phyloP scores from a whole-genome alignment of 2,888 invertebrate genomes.

The Athetis lepigone region DNA sequence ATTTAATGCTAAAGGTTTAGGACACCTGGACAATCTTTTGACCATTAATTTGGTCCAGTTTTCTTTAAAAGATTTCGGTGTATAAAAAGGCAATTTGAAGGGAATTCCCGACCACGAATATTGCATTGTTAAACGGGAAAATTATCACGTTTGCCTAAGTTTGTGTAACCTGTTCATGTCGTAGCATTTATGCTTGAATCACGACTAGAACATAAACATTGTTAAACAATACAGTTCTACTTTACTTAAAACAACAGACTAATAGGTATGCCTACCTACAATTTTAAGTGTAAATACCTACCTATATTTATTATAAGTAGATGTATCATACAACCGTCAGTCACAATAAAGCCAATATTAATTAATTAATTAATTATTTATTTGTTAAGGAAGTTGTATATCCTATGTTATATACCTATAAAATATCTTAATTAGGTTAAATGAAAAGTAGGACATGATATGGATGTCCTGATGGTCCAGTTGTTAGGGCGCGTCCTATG shows the following conservation, averaged over 20 bases:
- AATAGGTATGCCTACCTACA: background rate
- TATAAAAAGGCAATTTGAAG: background rate
- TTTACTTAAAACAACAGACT: background rate
- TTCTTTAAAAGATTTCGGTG: no score
- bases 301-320: background rate
- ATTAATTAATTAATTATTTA: background rate
- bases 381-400: background rate
- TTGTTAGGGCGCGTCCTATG: no score
- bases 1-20: no score
- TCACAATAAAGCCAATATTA: background rate
- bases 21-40: background rate
- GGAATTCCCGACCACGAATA: background rate
- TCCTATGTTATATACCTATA: no score
- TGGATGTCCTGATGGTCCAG: no score
- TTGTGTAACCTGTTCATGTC: slow-evolving; percentile 10
- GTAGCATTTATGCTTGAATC: slow-evolving; percentile 30
- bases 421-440: no score
- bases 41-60: background rate
- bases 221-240: slow-evolving; percentile 17
- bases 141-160: slow-evolving; percentile 2
- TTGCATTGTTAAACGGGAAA: background rate
- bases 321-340: slow-evolving; percentile 3
- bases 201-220: slow-evolving; percentile 41
- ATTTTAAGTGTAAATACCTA: background rate
- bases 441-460: no score